Evolutionary conservation across 2,888 invertebrate genomes (phyloP).

Genomic region (Boloria selene): DNA sequence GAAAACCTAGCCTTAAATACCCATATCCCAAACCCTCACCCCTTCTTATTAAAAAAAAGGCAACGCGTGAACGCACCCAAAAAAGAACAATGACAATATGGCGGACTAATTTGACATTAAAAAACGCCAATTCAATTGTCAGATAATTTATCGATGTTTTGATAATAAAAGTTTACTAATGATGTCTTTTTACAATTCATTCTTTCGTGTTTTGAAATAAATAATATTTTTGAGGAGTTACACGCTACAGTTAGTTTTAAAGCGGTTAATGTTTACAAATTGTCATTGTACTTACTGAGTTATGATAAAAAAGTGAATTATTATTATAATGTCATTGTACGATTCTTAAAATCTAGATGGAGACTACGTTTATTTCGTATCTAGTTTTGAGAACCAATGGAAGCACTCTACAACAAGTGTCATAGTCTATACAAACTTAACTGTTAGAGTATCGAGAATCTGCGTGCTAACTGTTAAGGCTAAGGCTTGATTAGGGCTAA

Average conservation of each 20-base stretch:
- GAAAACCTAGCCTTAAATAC: constrained; percentile 27
- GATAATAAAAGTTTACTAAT: constrained; percentile 71
- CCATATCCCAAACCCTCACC: constrained; percentile 54
- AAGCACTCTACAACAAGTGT: no score
- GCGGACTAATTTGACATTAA: constrained; percentile 78
- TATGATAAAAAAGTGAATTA: constrained; percentile 1
- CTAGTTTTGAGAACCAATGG: no score
- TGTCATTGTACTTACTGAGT: constrained; percentile 34
- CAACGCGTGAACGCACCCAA: constrained; percentile 71
- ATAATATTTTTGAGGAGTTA: constrained; percentile 63
- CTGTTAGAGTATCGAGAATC: no score
- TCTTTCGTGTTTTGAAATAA: constrained; percentile 60
- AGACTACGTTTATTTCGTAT: no score
- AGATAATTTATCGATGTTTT: constrained; percentile 77
- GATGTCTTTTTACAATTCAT: constrained; percentile 62
- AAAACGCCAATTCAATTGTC: constrained; percentile 77
- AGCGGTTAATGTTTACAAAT: constrained; percentile 67
- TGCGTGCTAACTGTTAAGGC: no score
- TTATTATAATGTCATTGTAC: neutral
- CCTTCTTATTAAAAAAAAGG: constrained; percentile 57
- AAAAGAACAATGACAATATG: constrained; percentile 68
- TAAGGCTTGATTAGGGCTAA: no score
- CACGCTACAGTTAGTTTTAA: constrained; percentile 66
- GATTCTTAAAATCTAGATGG: no score
- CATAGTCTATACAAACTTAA: no score